Percentiles rank a stretch among this genome's conserved stretches.
Evolutionary conservation across 2,888 invertebrate genomes (phyloP).

Genomic region (Gymnosoma rotundatum): DNA sequence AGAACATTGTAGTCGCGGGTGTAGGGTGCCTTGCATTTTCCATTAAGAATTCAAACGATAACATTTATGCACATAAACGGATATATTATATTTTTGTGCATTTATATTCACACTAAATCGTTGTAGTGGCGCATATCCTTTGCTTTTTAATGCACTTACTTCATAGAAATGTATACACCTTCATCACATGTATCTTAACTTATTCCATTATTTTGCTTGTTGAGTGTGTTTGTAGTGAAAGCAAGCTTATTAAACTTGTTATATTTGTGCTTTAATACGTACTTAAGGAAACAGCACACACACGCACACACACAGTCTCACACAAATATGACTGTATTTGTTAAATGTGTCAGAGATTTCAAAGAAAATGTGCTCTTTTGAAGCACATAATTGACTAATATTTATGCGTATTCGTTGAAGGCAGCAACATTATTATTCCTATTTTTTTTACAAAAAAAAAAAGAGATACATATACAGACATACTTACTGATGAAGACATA

Average conservation of each 20-base stretch:
- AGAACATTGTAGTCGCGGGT: not conserved
- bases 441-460: not conserved
- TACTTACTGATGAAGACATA: too few relatives aligned
- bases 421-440: slow-evolving; percentile 49
- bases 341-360: slow-evolving; percentile 1
- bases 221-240: slow-evolving; percentile 7
- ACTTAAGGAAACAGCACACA: slow-evolving; percentile 33
- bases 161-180: slow-evolving; percentile 11
- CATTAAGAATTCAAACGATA: not conserved
- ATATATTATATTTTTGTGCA: slow-evolving; percentile 15
- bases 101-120: slow-evolving; percentile 32
- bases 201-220: not conserved
- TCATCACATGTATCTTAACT: not conserved
- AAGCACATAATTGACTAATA: slow-evolving; percentile 77
- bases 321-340: not conserved
- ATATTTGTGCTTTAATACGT: slow-evolving; percentile 64
- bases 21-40: not conserved
- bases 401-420: slow-evolving; percentile 57
- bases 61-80: not conserved
- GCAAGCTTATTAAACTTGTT: slow-evolving; percentile 63
- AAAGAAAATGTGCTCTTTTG: slow-evolving; percentile 71
- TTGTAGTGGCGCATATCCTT: slow-evolving; percentile 57
- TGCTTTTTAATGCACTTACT: slow-evolving; percentile 56
- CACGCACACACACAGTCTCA: not conserved
- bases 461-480: not conserved